Evolutionary conservation across 2,113 vertebrate genomes (phyloP), one percentile per base, ranked within the genome.

Genomic region (Connochaetes taurinus): DNA sequence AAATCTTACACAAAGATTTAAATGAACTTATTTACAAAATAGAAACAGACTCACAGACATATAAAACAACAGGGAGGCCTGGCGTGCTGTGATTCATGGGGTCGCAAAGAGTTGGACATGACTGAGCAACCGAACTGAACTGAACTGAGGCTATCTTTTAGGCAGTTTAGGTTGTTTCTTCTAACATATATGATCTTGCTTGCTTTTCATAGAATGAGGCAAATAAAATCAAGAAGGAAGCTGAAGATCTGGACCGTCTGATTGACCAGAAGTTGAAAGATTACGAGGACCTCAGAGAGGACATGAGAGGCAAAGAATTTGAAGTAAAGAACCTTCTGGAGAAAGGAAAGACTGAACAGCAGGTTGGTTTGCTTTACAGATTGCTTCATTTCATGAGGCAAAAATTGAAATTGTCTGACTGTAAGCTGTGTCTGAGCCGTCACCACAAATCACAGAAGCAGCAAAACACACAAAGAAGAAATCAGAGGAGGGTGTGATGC

Each of bases 271-370:
- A 99, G 12, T 98, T 99, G 93, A 99, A 99, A 94, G 99, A 99
- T 94, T 99, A 99, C 29, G 99, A 99, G 6, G 99, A 99, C 80
- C 99, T 99, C 87, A 98, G 99, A 94, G 99, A 99, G 36, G 99
- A 99, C 98, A 99, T 99, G 98, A 99, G 98, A 96, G 98, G 98
- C 87, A 99, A 99, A 97, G 99, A 99, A 62, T 97, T 98, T 15
- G 99, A 99, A 98, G 99, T 99, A 9, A 99, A 99, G 97, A 99
- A 99, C 21, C 99, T 99, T 81, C 98, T 99, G 98, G 99, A 99
- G 84, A 99, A 99, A 91, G 99, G 99, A 14, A 99, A 99, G 96
- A 99, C 99, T 0, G 99, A 99, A 94, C 99, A 99, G 97, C 99
- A 99, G 99, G 99, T 99, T 47, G n/a, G 99, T 98, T 97, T 29